Percentiles rank a stretch among this genome's conserved stretches.
phyloP scores from a whole-genome alignment of 2,888 invertebrate genomes.

The Pegoplata infirma region DNA sequence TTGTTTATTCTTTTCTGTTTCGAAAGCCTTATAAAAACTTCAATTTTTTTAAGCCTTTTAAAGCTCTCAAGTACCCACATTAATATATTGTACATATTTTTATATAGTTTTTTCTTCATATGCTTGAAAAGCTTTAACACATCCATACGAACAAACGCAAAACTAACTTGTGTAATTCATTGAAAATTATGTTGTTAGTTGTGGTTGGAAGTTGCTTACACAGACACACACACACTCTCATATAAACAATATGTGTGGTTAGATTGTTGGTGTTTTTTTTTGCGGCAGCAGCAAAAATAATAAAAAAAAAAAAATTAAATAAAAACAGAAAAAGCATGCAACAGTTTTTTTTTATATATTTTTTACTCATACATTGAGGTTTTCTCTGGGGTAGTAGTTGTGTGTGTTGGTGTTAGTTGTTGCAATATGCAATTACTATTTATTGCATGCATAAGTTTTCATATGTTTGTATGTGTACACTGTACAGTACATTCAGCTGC shows the following conservation, averaged over 20 bases:
- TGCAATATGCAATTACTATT: constrained; percentile 41
- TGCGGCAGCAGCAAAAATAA: constrained; percentile 10
- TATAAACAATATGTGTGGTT: background rate
- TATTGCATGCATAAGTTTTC: constrained; percentile 40
- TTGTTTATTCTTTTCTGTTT: background rate
- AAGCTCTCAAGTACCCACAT: background rate
- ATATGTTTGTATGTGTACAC: background rate
- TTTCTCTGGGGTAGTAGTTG: background rate
- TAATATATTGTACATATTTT: background rate
- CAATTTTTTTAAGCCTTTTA: constrained; percentile 19
- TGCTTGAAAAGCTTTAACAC: background rate
- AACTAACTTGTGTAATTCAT: constrained; percentile 25
- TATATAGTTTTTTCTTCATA: background rate
- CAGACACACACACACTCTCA: background rate
- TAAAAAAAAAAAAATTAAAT: background rate
- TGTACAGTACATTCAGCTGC: background rate
- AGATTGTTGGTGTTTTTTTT: constrained; percentile 5
- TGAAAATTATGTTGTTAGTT: constrained; percentile 38
- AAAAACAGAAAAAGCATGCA: constrained; percentile 10
- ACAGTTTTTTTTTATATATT: constrained; percentile 25
- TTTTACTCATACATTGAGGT: constrained; percentile 13
- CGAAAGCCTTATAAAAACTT: constrained; percentile 21
- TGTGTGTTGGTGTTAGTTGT: background rate
- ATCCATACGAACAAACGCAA: background rate
- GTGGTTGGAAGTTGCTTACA: constrained; percentile 6